Evolutionary conservation across 2,113 vertebrate species (phyloP).

Genomic region (Terrapene triunguis): DNA sequence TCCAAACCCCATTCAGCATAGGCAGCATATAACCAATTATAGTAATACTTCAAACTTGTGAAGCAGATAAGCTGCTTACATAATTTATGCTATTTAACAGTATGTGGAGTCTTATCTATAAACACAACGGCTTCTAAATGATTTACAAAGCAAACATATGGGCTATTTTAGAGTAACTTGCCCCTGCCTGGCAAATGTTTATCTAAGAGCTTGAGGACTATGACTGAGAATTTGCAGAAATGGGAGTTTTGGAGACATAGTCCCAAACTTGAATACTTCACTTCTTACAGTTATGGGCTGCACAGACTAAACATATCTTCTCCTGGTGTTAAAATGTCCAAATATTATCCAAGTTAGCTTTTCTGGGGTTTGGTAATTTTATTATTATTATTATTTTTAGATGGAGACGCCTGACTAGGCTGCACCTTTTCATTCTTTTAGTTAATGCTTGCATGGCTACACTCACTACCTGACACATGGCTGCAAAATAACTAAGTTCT

Average conservation of each 20-base stretch:
- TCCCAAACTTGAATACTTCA: slow-evolving; percentile 2
- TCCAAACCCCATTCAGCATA: not conserved
- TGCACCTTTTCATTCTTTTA: slow-evolving; percentile 29
- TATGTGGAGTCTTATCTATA: slow-evolving; percentile 49
- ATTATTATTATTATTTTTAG: not conserved
- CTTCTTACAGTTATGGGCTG: not conserved
- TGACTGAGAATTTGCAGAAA: slow-evolving; percentile 38
- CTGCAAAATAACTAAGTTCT: not conserved
- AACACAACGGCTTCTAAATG: slow-evolving; percentile 37
- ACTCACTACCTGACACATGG: not conserved
- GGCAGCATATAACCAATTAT: not conserved
- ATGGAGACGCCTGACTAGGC: not conserved
- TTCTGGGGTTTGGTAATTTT: not conserved
- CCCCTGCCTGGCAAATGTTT: slow-evolving; percentile 61
- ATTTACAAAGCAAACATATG: slow-evolving; percentile 60
- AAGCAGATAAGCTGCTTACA: slow-evolving; percentile 4
- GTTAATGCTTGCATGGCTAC: slow-evolving; percentile 6
- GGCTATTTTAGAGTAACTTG: slow-evolving; percentile 32
- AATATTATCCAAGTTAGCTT: slow-evolving; percentile 44
- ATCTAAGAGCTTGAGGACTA: slow-evolving; percentile 32
- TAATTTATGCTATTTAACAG: slow-evolving; percentile 50
- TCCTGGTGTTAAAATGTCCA: slow-evolving; percentile 50
- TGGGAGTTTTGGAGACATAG: slow-evolving; percentile 20
- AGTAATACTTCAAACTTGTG: slow-evolving; percentile 6
- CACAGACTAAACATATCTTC: slow-evolving; percentile 71